Evolutionary conservation across 2,113 vertebrate species (phyloP), one percentile per base, ranked within the genome.

Genomic region (Lasiurus cinereus): DNA sequence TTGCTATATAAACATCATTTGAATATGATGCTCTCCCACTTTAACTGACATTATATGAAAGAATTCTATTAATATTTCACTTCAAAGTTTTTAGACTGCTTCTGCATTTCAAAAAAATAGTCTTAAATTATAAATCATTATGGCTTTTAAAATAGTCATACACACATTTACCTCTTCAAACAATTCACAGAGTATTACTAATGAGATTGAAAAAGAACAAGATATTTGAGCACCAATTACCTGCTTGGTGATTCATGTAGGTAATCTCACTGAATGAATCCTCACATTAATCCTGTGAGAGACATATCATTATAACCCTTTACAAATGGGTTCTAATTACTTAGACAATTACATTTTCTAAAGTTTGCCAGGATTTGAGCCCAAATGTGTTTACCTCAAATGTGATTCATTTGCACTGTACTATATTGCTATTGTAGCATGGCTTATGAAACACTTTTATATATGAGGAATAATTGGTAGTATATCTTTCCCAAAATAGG

Each of bases 321-420:
- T 95, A 89, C 16, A 94, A 85, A 91, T 87, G 18, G 21, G 18
- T 54, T 91, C 78, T 94, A 89, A 93, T 76, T 87, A 50, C 31
- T 67, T 83, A 13, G 36, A 94, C 91, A 94, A 95, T 96, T 79
- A 83, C 67, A 50, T 83, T 91, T 94, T 87, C 64, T 50, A 33
- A 77, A 29, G 19, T 72, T 90, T 88, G 7, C 16, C 16, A 88
- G 52, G 27, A 86, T 82, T 73, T 77, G 13, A 93, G 93, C 43
- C 15, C 62, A 89, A 85, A 24, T 92, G n/a, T 83, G 66, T 88
- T 95, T 80, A 72, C 16, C 48, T 77, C 18, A 73, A 88, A 64
- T 85, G 14, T 76, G 46, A 83, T 39, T 90, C 10, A 62, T 78
- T 93, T 88, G 33, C 52, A 46, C 1, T 67, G 48, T 80, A 78